Evolutionary conservation across 1,140 invertebrate species (phyloP).

Genomic region (Tetramorium parvispinum): DNA sequence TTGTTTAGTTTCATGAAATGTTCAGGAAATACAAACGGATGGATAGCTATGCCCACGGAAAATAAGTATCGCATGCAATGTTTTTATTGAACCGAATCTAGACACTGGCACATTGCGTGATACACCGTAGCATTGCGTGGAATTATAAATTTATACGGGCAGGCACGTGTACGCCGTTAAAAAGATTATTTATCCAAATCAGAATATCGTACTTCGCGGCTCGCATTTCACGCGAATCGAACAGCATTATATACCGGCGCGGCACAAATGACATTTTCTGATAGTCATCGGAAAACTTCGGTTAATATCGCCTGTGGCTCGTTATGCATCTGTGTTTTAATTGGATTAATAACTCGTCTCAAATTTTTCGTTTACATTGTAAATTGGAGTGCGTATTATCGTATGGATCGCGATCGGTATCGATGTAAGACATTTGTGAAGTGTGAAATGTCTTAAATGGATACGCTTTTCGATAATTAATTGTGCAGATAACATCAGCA

Average conservation of each 20-base stretch:
- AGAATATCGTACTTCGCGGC: slow-evolving; percentile 62
- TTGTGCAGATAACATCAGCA: slow-evolving; percentile 17
- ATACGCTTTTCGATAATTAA: slow-evolving; percentile 36
- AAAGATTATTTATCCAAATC: slow-evolving; percentile 77
- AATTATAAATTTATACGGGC: slow-evolving; percentile 77
- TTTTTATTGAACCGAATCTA: slow-evolving; percentile 72
- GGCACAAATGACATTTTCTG: slow-evolving; percentile 19
- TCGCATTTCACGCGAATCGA: slow-evolving; percentile 45
- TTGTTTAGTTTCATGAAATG: slow-evolving; percentile 9
- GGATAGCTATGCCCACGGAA: slow-evolving; percentile 8
- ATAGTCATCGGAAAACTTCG: slow-evolving; percentile 49
- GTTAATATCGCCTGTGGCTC: not conserved
- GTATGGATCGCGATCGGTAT: not conserved
- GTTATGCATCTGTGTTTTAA: slow-evolving; percentile 45
- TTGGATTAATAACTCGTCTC: slow-evolving; percentile 57
- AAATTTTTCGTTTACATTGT: not conserved
- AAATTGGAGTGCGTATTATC: not conserved
- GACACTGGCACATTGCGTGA: slow-evolving; percentile 68
- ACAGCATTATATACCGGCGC: slow-evolving; percentile 21
- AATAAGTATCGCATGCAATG: slow-evolving; percentile 47
- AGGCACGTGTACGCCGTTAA: slow-evolving; percentile 73
- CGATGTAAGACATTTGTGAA: not conserved
- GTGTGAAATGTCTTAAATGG: slow-evolving; percentile 1
- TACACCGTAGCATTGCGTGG: slow-evolving; percentile 62
- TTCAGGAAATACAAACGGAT: not conserved